Evolutionary conservation across 2,113 vertebrate genomes (phyloP).

Genomic region (Xenus cinereus): DNA sequence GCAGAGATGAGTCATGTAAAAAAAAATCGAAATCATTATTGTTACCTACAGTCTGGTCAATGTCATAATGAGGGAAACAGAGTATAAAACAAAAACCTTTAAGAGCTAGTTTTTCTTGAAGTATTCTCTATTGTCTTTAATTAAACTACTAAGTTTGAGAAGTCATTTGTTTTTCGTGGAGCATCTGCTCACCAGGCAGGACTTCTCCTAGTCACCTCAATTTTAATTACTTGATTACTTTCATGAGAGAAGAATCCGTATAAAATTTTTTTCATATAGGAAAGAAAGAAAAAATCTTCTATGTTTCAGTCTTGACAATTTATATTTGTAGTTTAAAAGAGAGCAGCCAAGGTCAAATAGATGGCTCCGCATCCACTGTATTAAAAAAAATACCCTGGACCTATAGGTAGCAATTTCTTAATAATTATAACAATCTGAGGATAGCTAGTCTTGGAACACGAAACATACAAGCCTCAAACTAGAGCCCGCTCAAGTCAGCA

Average conservation of each 20-base stretch:
- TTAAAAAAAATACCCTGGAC: slow-evolving; percentile 53
- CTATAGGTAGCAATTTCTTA: slow-evolving; percentile 13
- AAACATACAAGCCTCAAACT: slow-evolving; percentile 33
- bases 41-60: neutral
- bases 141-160: slow-evolving; percentile 33
- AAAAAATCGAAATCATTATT: neutral
- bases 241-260: neutral
- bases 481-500: slow-evolving; percentile 4
- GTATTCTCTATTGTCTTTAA: slow-evolving; percentile 22
- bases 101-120: slow-evolving; percentile 3
- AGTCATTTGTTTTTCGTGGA: neutral
- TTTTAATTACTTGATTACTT: slow-evolving; percentile 53
- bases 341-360: slow-evolving; percentile 39
- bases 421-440: slow-evolving; percentile 42
- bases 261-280: neutral
- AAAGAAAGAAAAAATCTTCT: neutral
- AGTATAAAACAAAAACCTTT: neutral
- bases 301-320: neutral
- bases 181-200: neutral
- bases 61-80: slow-evolving; percentile 16
- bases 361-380: slow-evolving; percentile 1
- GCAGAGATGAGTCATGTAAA: neutral
- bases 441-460: neutral
- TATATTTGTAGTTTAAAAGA: slow-evolving; percentile 34
- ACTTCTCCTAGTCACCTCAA: neutral